Percentiles rank a stretch among this genome's conserved stretches.
These are phyloP conservation scores for Melanotaenia boesemani DNA, from an alignment of 2,797 vertebrate species.

Conservation along the genomic window DNA sequence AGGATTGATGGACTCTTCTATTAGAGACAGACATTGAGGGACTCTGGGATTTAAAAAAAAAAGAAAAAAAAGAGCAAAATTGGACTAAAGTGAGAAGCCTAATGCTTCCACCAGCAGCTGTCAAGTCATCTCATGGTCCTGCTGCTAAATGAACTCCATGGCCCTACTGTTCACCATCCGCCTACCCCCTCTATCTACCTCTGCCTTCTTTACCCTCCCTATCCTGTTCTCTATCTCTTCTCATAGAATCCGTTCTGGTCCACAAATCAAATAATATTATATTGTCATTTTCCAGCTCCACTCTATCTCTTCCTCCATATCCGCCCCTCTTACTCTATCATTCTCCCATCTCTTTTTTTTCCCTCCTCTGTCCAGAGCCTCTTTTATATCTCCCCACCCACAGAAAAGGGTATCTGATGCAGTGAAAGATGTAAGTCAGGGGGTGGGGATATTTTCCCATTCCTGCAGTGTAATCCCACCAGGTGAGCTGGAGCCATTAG, in stretches of 20 bases:
- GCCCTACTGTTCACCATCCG: conserved; percentile 55
- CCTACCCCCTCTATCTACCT: conserved; percentile 60
- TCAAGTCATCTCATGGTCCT: conserved; percentile 57
- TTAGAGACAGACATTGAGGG: conserved; percentile 35
- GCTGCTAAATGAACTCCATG: conserved; percentile 72
- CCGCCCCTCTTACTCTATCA: conserved; percentile 50
- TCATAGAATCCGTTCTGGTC: conserved; percentile 64
- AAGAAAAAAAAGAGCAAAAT: conserved; percentile 46
- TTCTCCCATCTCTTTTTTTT: conserved; percentile 29
- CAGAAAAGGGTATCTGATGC: conserved; percentile 51
- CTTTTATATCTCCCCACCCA: conserved; percentile 5
- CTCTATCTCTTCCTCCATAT: conserved; percentile 59
- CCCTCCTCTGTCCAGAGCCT: conserved; percentile 16
- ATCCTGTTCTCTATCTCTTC: conserved; percentile 28
- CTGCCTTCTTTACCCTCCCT: conserved; percentile 36
- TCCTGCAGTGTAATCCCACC: conserved; percentile 61
- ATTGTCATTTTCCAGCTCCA: conserved; percentile 79
- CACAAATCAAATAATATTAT: conserved; percentile 80
- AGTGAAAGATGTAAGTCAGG: conserved; percentile 57
- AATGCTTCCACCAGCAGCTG: conserved; percentile 71
- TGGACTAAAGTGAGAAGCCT: conserved; percentile 64
- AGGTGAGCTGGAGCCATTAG: conserved; percentile 52
- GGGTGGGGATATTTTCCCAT: conserved; percentile 34
- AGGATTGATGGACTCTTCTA: conserved; percentile 37
- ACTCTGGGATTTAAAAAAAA: conserved; percentile 10